phyloP scores from a whole-genome alignment of 1,140 invertebrate genomes.

The Drosophila teissieri region DNA sequence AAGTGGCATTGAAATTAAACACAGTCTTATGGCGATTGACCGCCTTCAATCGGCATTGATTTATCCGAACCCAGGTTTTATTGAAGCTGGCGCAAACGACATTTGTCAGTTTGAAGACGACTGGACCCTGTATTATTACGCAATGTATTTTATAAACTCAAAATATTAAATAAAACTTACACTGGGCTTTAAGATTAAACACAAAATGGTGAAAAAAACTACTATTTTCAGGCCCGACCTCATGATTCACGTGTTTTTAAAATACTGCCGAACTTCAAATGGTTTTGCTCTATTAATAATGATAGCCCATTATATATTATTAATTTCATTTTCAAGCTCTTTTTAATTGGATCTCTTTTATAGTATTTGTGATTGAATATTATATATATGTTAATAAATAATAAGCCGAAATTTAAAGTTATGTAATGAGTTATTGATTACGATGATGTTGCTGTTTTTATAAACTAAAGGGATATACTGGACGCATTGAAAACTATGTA shows the following conservation, averaged over 20 bases:
- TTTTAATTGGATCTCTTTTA: slow-evolving; percentile 1
- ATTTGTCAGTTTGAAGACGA: slow-evolving; percentile 25
- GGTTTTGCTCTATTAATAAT: neutral
- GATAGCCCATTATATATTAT: neutral
- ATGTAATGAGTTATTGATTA: neutral
- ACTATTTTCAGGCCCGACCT: neutral
- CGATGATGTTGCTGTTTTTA: neutral
- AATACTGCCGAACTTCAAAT: neutral
- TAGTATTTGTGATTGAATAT: slow-evolving; percentile 17
- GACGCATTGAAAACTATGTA: no score
- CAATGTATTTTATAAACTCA: neutral
- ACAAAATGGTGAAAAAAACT: neutral
- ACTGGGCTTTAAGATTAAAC: neutral
- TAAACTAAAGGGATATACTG: no score
- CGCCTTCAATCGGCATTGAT: slow-evolving; percentile 24
- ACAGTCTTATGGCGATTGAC: slow-evolving; percentile 10
- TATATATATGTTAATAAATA: neutral
- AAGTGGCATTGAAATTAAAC: slow-evolving; percentile 18
- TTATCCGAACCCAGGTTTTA: slow-evolving; percentile 15
- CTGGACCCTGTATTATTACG: neutral
- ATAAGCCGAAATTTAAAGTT: neutral
- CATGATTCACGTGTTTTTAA: neutral
- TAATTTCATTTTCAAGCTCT: slow-evolving; percentile 1
- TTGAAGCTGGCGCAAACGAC: slow-evolving; percentile 15
- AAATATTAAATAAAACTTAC: neutral